phyloP scores from a whole-genome alignment of 2,888 invertebrate species.

The Lasioglossum marginatum region DNA sequence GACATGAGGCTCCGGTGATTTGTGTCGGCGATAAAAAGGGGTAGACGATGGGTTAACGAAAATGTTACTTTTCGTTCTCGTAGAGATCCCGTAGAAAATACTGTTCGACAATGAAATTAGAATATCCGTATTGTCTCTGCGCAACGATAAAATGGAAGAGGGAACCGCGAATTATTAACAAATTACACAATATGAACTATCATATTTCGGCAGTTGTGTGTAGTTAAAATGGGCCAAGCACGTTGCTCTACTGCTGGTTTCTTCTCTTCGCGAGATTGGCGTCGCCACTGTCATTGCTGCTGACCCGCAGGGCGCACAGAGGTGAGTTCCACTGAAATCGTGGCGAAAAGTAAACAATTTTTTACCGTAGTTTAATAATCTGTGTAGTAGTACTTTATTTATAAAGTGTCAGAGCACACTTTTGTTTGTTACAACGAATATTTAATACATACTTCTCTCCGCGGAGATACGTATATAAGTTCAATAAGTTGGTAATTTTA shows the following conservation, averaged over 20 bases:
- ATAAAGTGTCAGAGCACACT: no score
- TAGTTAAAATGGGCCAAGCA: conserved; percentile 65
- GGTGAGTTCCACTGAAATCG: no score
- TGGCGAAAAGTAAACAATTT: no score
- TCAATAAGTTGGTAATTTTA: no score
- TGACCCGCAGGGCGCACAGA: conserved; percentile 19
- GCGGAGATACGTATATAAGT: no score
- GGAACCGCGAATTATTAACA: conserved; percentile 32
- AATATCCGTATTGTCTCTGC: conserved; percentile 33
- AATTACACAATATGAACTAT: conserved; percentile 69
- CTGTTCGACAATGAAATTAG: conserved; percentile 52
- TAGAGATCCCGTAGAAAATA: conserved; percentile 38
- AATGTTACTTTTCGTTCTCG: conserved; percentile 40
- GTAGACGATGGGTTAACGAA: conserved; percentile 49
- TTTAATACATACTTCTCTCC: no score
- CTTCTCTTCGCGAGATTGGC: conserved; percentile 47
- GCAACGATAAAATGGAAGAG: conserved; percentile 45
- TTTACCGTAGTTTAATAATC: no score
- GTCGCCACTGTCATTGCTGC: conserved; percentile 49
- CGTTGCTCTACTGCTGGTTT: conserved; percentile 51
- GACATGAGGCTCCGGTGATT: conserved; percentile 73
- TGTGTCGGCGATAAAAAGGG: conserved; percentile 53
- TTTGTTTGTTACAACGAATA: no score
- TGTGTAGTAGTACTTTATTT: no score
- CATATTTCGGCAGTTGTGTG: conserved; percentile 69